Evolutionary conservation across 1,140 invertebrate species (phyloP), one percentile per base, ranked within the genome.

Genomic region (Cydia strobilella): DNA sequence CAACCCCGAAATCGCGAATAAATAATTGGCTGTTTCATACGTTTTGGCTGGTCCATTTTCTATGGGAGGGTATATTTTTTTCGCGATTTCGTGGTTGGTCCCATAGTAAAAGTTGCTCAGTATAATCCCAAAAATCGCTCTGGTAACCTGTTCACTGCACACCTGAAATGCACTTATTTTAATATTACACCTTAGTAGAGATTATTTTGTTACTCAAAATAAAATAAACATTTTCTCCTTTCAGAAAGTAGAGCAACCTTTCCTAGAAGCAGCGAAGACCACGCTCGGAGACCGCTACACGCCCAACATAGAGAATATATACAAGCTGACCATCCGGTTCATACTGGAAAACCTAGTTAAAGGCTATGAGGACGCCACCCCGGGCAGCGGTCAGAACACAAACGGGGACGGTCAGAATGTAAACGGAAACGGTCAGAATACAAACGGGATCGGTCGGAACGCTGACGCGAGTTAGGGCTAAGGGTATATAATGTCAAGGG

Each of bases 201-300:
- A 31, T 31, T 31, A 31, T 48, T 9, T 48, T 48, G 4, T 48
- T 48, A 48, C 15, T n/a, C 12, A 15, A 48, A 48, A n/a, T 48
- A 48, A 48, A 48, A 48, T 62, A 62, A 15, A 35, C n/a, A 18
- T 66, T 13, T 13, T 87, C 86, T 82, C 84, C 78, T 82, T 96
- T 4, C 95, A 98, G 97, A 97, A 96, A 96, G 97, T 98, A 74
- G 97, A 98, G 88, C 95, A 95, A 78, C 97, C 97, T 3, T 98
- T 98, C 92, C 91, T 98, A 77, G 95, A 96, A 86, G 96, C 97
- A 0, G 97, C 98, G 7, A 95, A 97, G 83, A 95, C 95, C 74
- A 98, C 97, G 0, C 93, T 98, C 9, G 97, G 96, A 1, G 97
- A 98, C 79, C 94, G 97, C 73, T 98, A 97, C 90, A 97, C 97